Percentiles rank a stretch among this genome's conserved stretches.
These are phyloP conservation scores for Strigamia maritima DNA, from an alignment of 2,888 invertebrate genomes.

Conservation along the genomic window DNA sequence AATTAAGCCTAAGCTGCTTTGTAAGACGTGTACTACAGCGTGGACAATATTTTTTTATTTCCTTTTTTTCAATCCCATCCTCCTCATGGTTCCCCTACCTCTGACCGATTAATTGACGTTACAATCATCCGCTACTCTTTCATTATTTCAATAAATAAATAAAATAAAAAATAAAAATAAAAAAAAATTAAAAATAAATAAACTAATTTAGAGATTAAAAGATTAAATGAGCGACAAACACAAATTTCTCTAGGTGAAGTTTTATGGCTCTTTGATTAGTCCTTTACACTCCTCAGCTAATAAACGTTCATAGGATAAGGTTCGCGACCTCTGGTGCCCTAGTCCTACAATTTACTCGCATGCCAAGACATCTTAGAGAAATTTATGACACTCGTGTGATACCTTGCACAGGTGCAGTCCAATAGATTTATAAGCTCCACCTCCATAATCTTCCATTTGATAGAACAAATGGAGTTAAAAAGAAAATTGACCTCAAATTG, in stretches of 20 bases:
- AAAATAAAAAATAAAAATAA: background rate
- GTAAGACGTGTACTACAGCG: slow-evolving; percentile 10
- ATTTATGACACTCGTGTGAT: slow-evolving; percentile 28
- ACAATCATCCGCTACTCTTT: background rate
- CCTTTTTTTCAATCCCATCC: background rate
- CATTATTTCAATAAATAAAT: background rate
- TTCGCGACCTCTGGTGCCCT: slow-evolving; percentile 24
- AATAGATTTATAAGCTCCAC: slow-evolving; percentile 10
- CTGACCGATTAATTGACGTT: background rate
- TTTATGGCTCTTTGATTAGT: slow-evolving; percentile 34
- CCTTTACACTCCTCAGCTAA: slow-evolving; percentile 24
- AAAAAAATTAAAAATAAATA: background rate
- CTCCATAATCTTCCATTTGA: slow-evolving; percentile 1
- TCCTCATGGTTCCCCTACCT: background rate
- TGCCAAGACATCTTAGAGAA: slow-evolving; percentile 8
- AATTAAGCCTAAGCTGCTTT: slow-evolving; percentile 34
- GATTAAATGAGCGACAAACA: slow-evolving; percentile 25
- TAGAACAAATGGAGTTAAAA: slow-evolving; percentile 29
- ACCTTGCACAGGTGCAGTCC: slow-evolving; percentile 32
- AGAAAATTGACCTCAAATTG: slow-evolving; percentile 27
- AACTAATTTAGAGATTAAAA: background rate
- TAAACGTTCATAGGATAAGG: slow-evolving; percentile 26
- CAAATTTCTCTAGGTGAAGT: slow-evolving; percentile 28
- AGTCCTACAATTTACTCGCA: slow-evolving; percentile 29
- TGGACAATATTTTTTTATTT: slow-evolving; percentile 28